A percentile compares a stretch with the other conserved stretches of the same genome.
These are phyloP conservation scores for Rhopalosiphum maidis DNA, from an alignment of 1,140 invertebrate genomes.

Conservation along the genomic window DNA sequence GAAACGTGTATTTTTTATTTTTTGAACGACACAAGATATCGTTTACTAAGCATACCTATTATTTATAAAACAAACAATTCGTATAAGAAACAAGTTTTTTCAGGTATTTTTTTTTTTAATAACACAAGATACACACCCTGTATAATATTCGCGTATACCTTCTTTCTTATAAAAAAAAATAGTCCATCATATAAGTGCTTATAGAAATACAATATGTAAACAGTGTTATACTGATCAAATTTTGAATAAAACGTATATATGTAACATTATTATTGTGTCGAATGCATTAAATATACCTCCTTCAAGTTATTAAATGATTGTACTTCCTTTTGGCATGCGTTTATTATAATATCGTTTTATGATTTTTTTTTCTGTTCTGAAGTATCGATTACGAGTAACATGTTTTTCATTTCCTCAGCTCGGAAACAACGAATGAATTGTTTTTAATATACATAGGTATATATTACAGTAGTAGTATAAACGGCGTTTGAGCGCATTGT, in stretches of 20 bases:
- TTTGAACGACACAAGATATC: neutral
- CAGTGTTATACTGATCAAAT: neutral
- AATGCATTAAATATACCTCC: neutral
- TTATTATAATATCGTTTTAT: neutral
- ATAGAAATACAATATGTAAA: neutral
- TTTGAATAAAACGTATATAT: neutral
- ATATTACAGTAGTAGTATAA: neutral
- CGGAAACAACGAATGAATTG: neutral
- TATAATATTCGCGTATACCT: neutral
- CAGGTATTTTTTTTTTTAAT: neutral
- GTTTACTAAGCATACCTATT: neutral
- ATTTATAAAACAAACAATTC: slow-evolving; percentile 8
- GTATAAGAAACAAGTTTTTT: neutral
- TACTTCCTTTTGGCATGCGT: neutral
- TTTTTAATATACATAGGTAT: neutral
- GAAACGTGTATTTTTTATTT: neutral
- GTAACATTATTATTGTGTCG: neutral
- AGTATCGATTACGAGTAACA: neutral
- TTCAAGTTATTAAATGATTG: neutral
- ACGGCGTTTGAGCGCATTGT: neutral
- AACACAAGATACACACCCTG: neutral
- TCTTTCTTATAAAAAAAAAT: neutral
- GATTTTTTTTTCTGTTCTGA: neutral
- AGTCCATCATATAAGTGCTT: neutral
- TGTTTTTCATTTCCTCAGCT: neutral